Conservation (phyloP, 2,888 invertebrate species). For the Rhimphoctona megacephalus region DNA sequence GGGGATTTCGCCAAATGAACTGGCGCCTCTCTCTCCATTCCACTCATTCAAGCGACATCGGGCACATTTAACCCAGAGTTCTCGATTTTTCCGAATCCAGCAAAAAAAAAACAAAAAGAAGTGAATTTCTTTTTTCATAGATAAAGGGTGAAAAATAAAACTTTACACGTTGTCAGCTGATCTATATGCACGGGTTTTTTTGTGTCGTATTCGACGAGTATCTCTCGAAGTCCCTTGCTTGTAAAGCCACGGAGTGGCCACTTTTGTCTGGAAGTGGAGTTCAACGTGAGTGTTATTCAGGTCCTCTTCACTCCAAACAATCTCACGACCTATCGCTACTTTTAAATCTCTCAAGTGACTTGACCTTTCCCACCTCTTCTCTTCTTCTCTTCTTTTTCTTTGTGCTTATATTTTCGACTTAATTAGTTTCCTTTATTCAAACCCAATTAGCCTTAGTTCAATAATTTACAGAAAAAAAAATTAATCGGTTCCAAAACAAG, state of each 20-base stretch:
- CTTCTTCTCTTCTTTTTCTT: constrained; percentile 1
- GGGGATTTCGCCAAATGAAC: constrained; percentile 66
- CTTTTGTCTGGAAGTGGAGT: constrained; percentile 22
- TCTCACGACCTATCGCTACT: constrained; percentile 51
- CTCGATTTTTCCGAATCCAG: neutral
- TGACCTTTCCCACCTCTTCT: constrained; percentile 2
- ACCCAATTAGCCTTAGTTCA: neutral
- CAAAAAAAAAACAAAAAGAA: constrained; percentile 6
- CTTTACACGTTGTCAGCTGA: constrained; percentile 5
- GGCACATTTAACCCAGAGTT: constrained; percentile 10
- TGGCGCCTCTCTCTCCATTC: constrained; percentile 44
- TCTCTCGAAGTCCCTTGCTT: constrained; percentile 7
- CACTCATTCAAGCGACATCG: neutral
- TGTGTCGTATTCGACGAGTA: constrained; percentile 6
- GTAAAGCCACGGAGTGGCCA: constrained; percentile 31
- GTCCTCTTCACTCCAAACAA: constrained; percentile 43
- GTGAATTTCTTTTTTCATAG: neutral
- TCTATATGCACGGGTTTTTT: neutral
- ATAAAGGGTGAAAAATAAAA: neutral
- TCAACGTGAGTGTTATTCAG: constrained; percentile 52
- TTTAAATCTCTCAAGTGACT: constrained; percentile 18
- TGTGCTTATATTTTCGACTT: neutral
- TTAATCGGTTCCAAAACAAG: neutral
- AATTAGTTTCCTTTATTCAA: neutral
- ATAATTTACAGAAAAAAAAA: neutral